Conservation (phyloP, 2,113 vertebrate species). For the Pygathrix nemaeus region DNA sequence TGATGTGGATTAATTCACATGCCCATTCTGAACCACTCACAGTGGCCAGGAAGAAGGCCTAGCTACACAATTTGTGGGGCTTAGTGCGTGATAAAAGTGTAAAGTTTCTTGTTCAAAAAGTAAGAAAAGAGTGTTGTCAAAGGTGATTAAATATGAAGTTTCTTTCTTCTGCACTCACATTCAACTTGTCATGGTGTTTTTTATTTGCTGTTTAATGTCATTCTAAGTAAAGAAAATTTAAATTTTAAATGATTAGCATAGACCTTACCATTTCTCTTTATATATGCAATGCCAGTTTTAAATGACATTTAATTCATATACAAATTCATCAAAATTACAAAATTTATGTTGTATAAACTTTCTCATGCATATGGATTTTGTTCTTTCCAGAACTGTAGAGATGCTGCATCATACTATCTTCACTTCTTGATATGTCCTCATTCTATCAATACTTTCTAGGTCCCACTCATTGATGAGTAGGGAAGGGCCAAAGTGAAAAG, state of each 20-base stretch:
- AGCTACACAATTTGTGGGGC: not conserved
- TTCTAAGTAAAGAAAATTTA: not conserved
- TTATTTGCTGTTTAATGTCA: not conserved
- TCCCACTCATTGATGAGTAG: not conserved
- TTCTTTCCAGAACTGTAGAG: not conserved
- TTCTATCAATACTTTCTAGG: not conserved
- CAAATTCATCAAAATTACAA: not conserved
- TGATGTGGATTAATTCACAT: not conserved
- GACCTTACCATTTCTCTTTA: not conserved
- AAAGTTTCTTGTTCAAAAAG: not conserved
- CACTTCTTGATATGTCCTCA: not conserved
- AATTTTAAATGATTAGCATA: not conserved
- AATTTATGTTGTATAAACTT: not conserved
- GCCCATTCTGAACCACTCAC: not conserved
- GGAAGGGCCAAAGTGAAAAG: not conserved
- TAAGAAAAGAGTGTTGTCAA: not conserved
- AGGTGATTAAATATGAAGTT: not conserved
- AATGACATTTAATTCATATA: not conserved
- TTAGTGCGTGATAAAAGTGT: not conserved
- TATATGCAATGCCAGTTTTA: not conserved
- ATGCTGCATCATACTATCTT: not conserved
- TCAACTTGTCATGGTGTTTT: not conserved
- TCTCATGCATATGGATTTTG: not conserved
- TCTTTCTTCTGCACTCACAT: not conserved
- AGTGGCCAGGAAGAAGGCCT: not conserved